phyloP scores from a whole-genome alignment of 2,113 vertebrate species.

The Odocoileus hemionus region DNA sequence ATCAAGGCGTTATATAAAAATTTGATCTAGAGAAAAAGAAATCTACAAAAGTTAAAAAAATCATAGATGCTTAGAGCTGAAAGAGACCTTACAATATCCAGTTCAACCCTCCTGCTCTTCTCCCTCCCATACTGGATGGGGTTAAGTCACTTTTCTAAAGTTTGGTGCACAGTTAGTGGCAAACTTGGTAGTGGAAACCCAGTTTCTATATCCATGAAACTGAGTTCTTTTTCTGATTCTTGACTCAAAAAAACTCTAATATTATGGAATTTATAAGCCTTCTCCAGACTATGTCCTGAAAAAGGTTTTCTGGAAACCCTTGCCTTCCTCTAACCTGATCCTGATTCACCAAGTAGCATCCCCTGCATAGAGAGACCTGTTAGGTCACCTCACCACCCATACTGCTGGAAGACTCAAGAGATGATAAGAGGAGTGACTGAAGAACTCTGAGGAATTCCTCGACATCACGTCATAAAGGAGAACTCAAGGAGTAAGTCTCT shows the following conservation, averaged over 20 bases:
- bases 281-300: not conserved
- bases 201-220: not conserved
- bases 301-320: not conserved
- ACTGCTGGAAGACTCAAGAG: not conserved
- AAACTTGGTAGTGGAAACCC: not conserved
- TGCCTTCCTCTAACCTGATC: not conserved
- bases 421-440: not conserved
- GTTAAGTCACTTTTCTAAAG: not conserved
- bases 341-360: not conserved
- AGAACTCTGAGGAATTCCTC: not conserved
- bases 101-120: not conserved
- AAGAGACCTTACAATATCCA: not conserved
- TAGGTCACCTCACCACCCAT: not conserved
- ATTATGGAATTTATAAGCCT: not conserved
- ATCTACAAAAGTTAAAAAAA: not conserved
- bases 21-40: not conserved
- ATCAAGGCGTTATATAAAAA: not conserved
- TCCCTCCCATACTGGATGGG: no score
- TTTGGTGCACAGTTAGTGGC: not conserved
- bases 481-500: not conserved
- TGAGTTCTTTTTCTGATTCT: not conserved
- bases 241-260: not conserved
- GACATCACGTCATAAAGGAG: not conserved
- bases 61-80: not conserved
- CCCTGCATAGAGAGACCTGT: not conserved